Conservation (phyloP, 2,888 invertebrate species). For the Microctonus aethiopoides region DNA sequence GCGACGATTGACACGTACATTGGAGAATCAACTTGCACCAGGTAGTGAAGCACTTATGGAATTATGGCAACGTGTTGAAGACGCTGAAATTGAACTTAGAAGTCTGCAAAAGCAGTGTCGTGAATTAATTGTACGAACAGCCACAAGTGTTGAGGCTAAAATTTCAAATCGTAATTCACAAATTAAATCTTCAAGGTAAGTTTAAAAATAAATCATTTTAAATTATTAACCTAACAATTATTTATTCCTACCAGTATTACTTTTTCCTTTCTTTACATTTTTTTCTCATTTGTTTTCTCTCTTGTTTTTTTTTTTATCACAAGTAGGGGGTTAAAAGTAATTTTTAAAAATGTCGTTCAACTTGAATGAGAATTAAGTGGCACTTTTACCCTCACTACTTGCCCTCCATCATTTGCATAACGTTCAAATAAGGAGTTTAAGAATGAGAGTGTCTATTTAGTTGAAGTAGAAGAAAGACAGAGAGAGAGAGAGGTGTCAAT, state of each 20-base stretch:
- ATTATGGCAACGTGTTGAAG: slow-evolving; percentile 77
- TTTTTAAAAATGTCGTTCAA: slow-evolving; percentile 6
- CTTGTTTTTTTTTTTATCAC: neutral
- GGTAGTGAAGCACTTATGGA: slow-evolving; percentile 75
- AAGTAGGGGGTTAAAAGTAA: neutral
- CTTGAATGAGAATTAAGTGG: slow-evolving; percentile 28
- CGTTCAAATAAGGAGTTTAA: slow-evolving; percentile 53
- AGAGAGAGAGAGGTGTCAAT: slow-evolving; percentile 44
- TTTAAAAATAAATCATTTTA: neutral
- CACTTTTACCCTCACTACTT: slow-evolving; percentile 27
- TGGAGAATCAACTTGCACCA: slow-evolving; percentile 77
- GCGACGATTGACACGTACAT: slow-evolving; percentile 74
- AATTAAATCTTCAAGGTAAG: slow-evolving; percentile 41
- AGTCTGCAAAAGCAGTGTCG: slow-evolving; percentile 78
- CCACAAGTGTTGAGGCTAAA: slow-evolving; percentile 67
- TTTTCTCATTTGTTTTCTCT: neutral
- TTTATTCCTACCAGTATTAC: neutral
- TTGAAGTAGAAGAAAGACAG: slow-evolving; percentile 37
- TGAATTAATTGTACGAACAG: slow-evolving; percentile 73
- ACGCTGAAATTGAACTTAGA: slow-evolving; percentile 78
- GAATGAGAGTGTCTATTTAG: slow-evolving; percentile 56
- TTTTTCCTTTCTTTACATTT: slow-evolving; percentile 8
- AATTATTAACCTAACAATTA: neutral
- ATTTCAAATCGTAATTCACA: slow-evolving; percentile 42
- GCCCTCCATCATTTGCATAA: slow-evolving; percentile 53